A percentile compares a stretch with the other conserved stretches of the same genome.
Conservation (phyloP, 2,888 invertebrate genomes). For the Choreutis nemorana region DNA sequence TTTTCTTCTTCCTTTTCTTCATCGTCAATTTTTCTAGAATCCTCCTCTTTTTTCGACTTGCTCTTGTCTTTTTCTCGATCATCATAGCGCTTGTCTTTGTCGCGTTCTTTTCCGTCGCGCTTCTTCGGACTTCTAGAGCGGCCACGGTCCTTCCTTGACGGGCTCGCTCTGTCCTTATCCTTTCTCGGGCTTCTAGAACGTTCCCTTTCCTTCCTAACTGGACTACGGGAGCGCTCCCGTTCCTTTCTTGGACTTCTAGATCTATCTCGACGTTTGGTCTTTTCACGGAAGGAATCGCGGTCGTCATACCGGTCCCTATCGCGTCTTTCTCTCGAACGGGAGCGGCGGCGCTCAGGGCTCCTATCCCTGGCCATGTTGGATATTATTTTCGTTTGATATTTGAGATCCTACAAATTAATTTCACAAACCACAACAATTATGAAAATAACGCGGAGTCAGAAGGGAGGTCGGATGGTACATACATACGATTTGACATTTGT, state of each 20-base stretch:
- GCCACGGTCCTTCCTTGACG: constrained; percentile 31
- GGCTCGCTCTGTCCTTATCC: constrained; percentile 33
- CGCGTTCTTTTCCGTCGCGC: constrained; percentile 47
- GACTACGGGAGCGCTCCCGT: constrained; percentile 5
- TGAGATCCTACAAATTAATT: too few species aligned
- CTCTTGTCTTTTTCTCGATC: constrained; percentile 53
- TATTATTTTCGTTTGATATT: too few species aligned
- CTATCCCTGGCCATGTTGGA: constrained; percentile 43
- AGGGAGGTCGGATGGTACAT: too few species aligned
- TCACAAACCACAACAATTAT: too few species aligned
- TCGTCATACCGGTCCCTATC: constrained; percentile 52
- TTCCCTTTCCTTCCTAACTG: constrained; percentile 27
- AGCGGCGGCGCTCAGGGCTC: constrained; percentile 46
- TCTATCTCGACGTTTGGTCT: constrained; percentile 42
- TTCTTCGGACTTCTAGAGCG: constrained; percentile 47
- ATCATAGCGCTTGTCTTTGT: constrained; percentile 37
- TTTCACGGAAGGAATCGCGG: constrained; percentile 46
- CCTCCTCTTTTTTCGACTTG: constrained; percentile 40
- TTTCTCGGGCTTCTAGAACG: constrained; percentile 36
- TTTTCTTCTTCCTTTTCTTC: constrained; percentile 40
- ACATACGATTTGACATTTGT: too few species aligned
- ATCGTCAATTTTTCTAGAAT: constrained; percentile 34
- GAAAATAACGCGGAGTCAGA: too few species aligned
- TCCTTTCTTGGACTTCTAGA: constrained; percentile 33
- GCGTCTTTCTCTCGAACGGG: constrained; percentile 50